These are phyloP conservation scores for Ferdinandea cuprea DNA, from an alignment of 2,888 invertebrate species.

Conservation along the genomic window DNA sequence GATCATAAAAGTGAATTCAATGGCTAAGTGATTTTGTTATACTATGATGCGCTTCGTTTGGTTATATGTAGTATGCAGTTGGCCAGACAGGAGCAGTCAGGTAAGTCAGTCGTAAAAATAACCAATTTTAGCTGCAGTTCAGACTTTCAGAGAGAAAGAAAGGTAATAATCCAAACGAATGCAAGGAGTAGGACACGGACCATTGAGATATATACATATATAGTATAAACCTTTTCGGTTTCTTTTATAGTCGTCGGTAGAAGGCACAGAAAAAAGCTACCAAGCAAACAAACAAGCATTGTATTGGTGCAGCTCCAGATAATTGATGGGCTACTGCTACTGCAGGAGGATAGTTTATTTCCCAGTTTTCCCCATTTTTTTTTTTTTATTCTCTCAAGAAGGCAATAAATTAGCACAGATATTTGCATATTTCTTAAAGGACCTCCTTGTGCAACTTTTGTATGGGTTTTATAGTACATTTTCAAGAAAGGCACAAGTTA, in stretches of 20 bases:
- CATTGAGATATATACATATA: too few species aligned
- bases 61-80: constrained; percentile 1
- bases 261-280: too few species aligned
- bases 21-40: constrained; percentile 64
- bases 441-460: constrained; percentile 28
- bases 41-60: constrained; percentile 27
- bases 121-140: constrained; percentile 47
- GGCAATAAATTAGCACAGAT: constrained; percentile 46
- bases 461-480: constrained; percentile 1
- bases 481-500: too few species aligned
- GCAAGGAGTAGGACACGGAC: constrained; percentile 23
- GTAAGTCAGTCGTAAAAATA: constrained; percentile 52
- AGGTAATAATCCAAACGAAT: constrained; percentile 52
- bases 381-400: not conserved
- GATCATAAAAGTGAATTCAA: constrained; percentile 72
- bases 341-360: constrained; percentile 32
- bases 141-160: not conserved
- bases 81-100: constrained; percentile 31
- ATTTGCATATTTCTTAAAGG: constrained; percentile 38
- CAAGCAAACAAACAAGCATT: not conserved
- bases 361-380: too few species aligned
- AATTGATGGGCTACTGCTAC: constrained; percentile 50
- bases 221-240: constrained; percentile 29
- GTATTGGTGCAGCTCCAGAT: constrained; percentile 28
- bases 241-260: constrained; percentile 32